These are phyloP conservation scores for Fistularia commersonii DNA, from an alignment of 2,797 vertebrate species.

Conservation along the genomic window DNA sequence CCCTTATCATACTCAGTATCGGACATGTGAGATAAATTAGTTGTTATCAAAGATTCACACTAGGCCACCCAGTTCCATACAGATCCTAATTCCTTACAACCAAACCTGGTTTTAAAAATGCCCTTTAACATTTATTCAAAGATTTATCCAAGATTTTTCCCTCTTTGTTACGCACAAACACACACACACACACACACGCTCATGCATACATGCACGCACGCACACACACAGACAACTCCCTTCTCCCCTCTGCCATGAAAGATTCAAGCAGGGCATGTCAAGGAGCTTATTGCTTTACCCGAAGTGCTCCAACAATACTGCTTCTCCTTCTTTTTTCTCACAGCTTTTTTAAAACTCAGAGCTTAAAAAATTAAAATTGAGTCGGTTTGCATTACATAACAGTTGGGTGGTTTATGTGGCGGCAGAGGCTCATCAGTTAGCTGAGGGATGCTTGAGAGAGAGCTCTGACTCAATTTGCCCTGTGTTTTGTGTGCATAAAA, in stretches of 20 bases:
- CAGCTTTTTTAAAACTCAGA: conserved; percentile 10
- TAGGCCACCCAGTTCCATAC: background rate
- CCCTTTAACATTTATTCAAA: conserved; percentile 5
- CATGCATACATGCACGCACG: background rate
- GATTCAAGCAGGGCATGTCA: conserved; percentile 46
- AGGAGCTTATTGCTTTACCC: conserved; percentile 39
- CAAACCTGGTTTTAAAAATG: background rate
- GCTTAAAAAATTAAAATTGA: conserved; percentile 45
- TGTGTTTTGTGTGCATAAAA: background rate
- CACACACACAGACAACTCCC: conserved; percentile 21
- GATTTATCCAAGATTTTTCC: background rate
- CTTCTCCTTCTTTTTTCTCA: conserved; percentile 11
- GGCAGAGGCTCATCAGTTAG: background rate
- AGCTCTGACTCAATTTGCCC: background rate
- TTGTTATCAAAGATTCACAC: conserved; percentile 30
- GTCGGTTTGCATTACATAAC: conserved; percentile 26
- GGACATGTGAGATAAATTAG: conserved; percentile 15
- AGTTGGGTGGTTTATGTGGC: conserved; percentile 10
- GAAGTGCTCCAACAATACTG: conserved; percentile 26
- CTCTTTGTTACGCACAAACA: background rate
- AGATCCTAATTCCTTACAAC: conserved; percentile 1
- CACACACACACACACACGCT: conserved; percentile 4
- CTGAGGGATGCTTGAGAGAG: too few relatives aligned
- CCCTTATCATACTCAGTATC: conserved; percentile 6
- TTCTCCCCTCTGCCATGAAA: conserved; percentile 39